Base-by-base conservation (phyloP, 2,888 invertebrate genomes). In the Oxytorus armatus region DNA sequence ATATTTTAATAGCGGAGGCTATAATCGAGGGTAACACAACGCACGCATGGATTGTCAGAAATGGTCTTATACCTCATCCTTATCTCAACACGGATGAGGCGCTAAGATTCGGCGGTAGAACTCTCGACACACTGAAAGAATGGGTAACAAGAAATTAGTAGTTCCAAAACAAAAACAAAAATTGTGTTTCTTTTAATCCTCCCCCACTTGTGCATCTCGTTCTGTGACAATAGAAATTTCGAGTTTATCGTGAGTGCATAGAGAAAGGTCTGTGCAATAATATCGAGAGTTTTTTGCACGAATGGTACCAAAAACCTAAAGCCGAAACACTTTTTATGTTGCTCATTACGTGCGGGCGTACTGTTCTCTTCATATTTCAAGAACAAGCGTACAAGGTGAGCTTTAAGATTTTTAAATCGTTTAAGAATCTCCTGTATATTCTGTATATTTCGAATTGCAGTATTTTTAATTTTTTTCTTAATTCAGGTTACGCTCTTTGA, bases 1-100 rank as follows among this genome's bases (percentile, higher is more conserved):
- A 93, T 81, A 89, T 92, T 61, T 88, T 93, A 11, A 92, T 94
- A 75, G 94, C 93, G 1, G 90, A 92, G 82, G 93, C 94, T 42
- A 94, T 95, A 86, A 89, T 93, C 83, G 93, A 93, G 86, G 95
- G 94, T n/a, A 95, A 95, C 85, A 89, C 89, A 53, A 93, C 93
- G 23, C 94, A 95, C 85, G 92, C 87, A 3, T 83, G 86, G 81
- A 88, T 92, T 61, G 63, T 90, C 5, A 84, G 86, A 25, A 83
- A 86, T 36, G 85, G 86, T 61, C 79, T 91, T 8, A 86, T 90
- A 70, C 82, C 88, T 23, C 87, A 92, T 86, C 90, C 88, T 0
- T 90, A 90, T 81, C 86, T 92, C 11, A 90, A 85, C 66, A 86
- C 86, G 1, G 89, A 89, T 90, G 87, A 92, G 88, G 86, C 92